phyloP scores from a whole-genome alignment of 2,113 vertebrate species.

The Aegotheles bennettii region DNA sequence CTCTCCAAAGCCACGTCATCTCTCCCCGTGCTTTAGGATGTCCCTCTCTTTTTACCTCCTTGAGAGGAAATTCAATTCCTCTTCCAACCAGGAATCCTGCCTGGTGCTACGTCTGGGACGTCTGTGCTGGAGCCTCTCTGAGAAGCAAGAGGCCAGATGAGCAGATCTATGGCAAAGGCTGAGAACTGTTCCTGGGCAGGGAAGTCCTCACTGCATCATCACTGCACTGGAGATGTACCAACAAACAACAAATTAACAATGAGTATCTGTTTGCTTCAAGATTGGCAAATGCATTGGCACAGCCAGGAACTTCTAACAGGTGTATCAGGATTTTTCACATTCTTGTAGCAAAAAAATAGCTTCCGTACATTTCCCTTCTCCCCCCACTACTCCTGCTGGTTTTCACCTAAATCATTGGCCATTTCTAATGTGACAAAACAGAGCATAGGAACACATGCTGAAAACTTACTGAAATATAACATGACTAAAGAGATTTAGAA shows the following conservation, averaged over 20 bases:
- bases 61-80: not conserved
- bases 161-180: not conserved
- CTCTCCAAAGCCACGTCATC: not conserved
- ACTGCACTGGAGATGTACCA: not conserved
- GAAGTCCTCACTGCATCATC: not conserved
- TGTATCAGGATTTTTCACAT: not conserved
- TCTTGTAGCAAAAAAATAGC: not conserved
- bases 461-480: not conserved
- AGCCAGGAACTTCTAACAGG: not conserved
- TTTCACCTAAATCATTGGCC: not conserved
- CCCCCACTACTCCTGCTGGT: not conserved
- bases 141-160: not conserved
- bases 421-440: not conserved
- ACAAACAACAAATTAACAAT: not conserved
- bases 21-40: not conserved
- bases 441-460: not conserved
- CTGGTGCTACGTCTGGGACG: rapidly evolving
- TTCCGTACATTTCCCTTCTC: not conserved
- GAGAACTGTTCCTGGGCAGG: not conserved
- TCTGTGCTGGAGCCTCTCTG: not conserved
- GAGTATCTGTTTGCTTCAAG: not conserved
- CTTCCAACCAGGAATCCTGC: not conserved
- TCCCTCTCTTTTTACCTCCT: not conserved
- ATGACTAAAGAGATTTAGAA: not conserved
- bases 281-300: not conserved